These are phyloP conservation scores for Leptoteleia sp. DNA, from an alignment of 1,140 invertebrate species.

Conservation along the genomic window DNA sequence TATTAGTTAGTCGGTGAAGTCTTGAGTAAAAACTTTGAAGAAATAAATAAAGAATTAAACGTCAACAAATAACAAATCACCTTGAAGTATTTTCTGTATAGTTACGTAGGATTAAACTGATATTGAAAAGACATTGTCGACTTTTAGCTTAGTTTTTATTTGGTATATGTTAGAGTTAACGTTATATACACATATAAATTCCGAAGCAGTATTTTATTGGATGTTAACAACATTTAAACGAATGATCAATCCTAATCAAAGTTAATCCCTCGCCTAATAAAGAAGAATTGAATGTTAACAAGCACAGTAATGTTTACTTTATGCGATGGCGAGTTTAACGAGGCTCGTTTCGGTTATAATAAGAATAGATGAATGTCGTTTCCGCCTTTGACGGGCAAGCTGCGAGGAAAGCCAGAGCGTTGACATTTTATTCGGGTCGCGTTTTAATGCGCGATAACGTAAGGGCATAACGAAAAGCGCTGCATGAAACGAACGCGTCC, in stretches of 20 bases:
- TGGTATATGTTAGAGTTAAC: constrained; percentile 3
- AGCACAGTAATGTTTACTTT: constrained; percentile 2
- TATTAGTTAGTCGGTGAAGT: no score
- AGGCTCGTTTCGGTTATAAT: constrained; percentile 23
- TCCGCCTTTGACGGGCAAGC: constrained; percentile 43
- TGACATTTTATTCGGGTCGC: constrained; percentile 46
- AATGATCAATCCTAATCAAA: not conserved
- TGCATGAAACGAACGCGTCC: constrained; percentile 52
- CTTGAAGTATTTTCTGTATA: constrained; percentile 12
- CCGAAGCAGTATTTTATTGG: constrained; percentile 17
- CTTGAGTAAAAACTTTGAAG: no score
- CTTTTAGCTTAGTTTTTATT: constrained; percentile 24
- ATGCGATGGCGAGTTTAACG: no score
- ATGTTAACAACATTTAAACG: constrained; percentile 2
- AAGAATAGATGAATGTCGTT: constrained; percentile 30
- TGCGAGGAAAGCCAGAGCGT: constrained; percentile 32
- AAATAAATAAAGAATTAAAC: no score
- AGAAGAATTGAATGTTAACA: not conserved
- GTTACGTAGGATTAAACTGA: constrained; percentile 18
- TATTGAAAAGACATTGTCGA: not conserved
- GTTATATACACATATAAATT: constrained; percentile 17
- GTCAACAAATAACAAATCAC: no score
- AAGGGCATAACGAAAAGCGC: constrained; percentile 50
- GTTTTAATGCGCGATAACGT: constrained; percentile 43
- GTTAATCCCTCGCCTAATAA: not conserved